Base-by-base conservation (phyloP, 1,140 invertebrate genomes). In the Chymomyza costata region DNA sequence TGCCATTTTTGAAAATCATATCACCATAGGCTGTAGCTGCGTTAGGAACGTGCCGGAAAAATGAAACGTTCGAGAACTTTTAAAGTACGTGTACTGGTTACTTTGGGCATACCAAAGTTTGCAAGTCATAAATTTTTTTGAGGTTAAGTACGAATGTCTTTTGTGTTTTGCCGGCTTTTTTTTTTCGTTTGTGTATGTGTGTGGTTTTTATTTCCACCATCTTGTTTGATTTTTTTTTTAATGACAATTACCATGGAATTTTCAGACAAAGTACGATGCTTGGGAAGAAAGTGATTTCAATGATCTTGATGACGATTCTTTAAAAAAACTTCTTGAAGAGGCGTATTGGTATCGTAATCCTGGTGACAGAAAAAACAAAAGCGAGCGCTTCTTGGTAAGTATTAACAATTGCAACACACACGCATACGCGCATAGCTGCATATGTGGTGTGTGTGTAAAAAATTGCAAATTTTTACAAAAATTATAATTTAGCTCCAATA, bases 301-400 rank as follows among this genome's bases (percentile, higher is more conserved):
- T 65, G 65, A 87, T 69, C 83, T 91, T 65, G 89, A 92, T 82
- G 91, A 92, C 78, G 86, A 86, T 43, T 88, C 90, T 76, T 84
- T 92, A 49, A 89, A 90, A 68, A 89, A 90, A 57, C 86, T 93
- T 30, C 85, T 93, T 49, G 90, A 92, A 64, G 92, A 93, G 87
- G 91, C 91, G 41, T 88, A 91, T 64, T 89, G 87, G 53, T 93
- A 92, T 78, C 92, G 91, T 68, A 88, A 88, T 69, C 91, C 91
- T 34, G 90, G 90, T 86, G 91, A 92, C 83, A 86, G 89, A 61
- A 90, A 91, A 85, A 90, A 90, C 78, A 92, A 92, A 84, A 92
- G 91, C 62, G 87, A 88, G 85, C 87, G 91, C 37, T 92, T 92
- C 82, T 89, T 91, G 87, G 91, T 92, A 87, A 87, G 83, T 82